phyloP scores from a whole-genome alignment of 2,113 vertebrate species.

The Tetraodon nigroviridis region DNA sequence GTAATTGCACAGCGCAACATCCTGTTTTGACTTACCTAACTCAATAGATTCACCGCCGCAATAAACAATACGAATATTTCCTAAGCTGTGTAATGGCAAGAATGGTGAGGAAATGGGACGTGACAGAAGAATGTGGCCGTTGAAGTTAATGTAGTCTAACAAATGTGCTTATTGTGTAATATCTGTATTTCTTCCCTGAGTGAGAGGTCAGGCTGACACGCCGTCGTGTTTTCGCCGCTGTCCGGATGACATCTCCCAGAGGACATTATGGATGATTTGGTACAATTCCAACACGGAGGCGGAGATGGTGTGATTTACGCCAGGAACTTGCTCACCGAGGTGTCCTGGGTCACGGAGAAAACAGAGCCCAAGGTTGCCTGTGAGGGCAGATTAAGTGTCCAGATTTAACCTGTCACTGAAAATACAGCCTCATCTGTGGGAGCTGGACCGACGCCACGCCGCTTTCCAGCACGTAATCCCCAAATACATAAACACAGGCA shows the following conservation, averaged over 20 bases:
- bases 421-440: slow-evolving; percentile 41
- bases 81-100: slow-evolving; percentile 58
- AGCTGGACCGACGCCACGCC: slow-evolving; percentile 11
- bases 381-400: slow-evolving; percentile 56
- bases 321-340: slow-evolving; percentile 38
- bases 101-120: slow-evolving; percentile 53
- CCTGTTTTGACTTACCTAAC: slow-evolving; percentile 73
- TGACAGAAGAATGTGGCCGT: slow-evolving; percentile 51
- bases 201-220: slow-evolving; percentile 51
- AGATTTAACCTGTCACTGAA: slow-evolving; percentile 42
- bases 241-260: slow-evolving; percentile 55
- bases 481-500: background rate
- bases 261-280: slow-evolving; percentile 56
- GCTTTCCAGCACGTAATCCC: slow-evolving; percentile 13
- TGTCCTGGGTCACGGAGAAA: slow-evolving; percentile 56
- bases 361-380: slow-evolving; percentile 59
- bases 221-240: slow-evolving; percentile 51
- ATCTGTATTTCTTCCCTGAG: slow-evolving; percentile 38
- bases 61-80: slow-evolving; percentile 65
- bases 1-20: slow-evolving; percentile 70
- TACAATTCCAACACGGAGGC: slow-evolving; percentile 43
- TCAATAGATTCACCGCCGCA: slow-evolving; percentile 61
- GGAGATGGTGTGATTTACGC: slow-evolving; percentile 57
- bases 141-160: slow-evolving; percentile 30
- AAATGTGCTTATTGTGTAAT: slow-evolving; percentile 17